These are phyloP conservation scores for Nematopogon swammerdamellus DNA, from an alignment of 2,888 invertebrate species.

Conservation along the genomic window DNA sequence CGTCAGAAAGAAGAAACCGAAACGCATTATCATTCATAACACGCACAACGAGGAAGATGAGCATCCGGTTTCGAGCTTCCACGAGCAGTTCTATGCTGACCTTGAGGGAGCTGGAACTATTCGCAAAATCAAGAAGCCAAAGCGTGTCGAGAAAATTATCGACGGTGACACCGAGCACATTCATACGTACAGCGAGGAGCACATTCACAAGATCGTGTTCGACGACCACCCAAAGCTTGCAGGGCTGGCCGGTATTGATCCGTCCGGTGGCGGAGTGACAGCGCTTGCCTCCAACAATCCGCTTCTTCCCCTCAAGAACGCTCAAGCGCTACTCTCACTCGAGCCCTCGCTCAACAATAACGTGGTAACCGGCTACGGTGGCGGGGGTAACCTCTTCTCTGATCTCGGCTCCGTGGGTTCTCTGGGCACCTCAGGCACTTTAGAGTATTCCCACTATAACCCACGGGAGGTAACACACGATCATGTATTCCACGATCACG, in stretches of 20 bases:
- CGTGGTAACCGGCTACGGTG: background rate
- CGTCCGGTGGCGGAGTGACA: conserved; percentile 25
- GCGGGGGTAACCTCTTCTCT: conserved; percentile 20
- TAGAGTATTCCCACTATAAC: conserved; percentile 42
- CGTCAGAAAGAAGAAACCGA: conserved; percentile 33
- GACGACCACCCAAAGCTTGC: conserved; percentile 26
- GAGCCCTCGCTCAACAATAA: conserved; percentile 9
- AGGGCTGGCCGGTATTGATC: conserved; percentile 23
- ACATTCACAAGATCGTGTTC: conserved; percentile 43
- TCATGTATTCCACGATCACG: conserved; percentile 49
- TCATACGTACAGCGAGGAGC: conserved; percentile 50
- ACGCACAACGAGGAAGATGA: conserved; percentile 26
- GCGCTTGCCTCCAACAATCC: conserved; percentile 23
- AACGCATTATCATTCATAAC: conserved; percentile 22
- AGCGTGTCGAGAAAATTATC: conserved; percentile 48
- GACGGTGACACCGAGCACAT: conserved; percentile 52
- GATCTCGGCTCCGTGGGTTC: conserved; percentile 27
- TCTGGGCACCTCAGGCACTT: conserved; percentile 31
- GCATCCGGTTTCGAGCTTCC: conserved; percentile 33
- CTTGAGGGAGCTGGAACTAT: conserved; percentile 41
- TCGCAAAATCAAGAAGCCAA: conserved; percentile 42
- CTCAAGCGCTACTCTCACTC: conserved; percentile 25
- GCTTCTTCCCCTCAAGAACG: conserved; percentile 27
- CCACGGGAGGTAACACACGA: conserved; percentile 50
- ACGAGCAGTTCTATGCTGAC: conserved; percentile 50